Conservation (phyloP, 2,113 vertebrate species). For the Caranx melampygus region DNA sequence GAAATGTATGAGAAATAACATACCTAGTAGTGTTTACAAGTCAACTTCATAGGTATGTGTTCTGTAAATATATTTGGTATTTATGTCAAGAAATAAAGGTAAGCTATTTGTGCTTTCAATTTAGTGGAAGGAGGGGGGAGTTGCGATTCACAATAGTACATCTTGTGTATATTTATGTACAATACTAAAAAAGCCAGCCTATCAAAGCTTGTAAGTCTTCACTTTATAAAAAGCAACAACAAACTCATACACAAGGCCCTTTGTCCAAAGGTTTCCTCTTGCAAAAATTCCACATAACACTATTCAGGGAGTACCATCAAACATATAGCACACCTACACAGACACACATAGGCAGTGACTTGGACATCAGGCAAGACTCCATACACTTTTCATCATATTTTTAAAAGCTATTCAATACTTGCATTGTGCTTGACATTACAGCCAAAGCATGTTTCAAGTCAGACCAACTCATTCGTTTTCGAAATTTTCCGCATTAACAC, state of each 20-base stretch:
- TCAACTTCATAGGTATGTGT: constrained; percentile 63
- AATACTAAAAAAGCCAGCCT: constrained; percentile 73
- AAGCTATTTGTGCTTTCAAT: constrained; percentile 79
- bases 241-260: constrained; percentile 72
- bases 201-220: constrained; percentile 72
- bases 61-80: constrained; percentile 79
- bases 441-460: constrained; percentile 52
- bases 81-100: constrained; percentile 65
- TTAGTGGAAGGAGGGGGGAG: constrained; percentile 45
- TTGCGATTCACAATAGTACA: constrained; percentile 72
- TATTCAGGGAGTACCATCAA: constrained; percentile 76
- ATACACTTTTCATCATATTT: constrained; percentile 38
- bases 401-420: constrained; percentile 48
- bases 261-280: constrained; percentile 77
- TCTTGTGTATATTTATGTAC: constrained; percentile 77
- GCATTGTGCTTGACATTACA: constrained; percentile 18
- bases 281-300: constrained; percentile 74
- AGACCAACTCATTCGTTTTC: constrained; percentile 17
- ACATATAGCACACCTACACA: constrained; percentile 72
- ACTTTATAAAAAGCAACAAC: constrained; percentile 76
- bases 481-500: constrained; percentile 1
- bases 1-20: constrained; percentile 61
- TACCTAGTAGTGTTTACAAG: constrained; percentile 68
- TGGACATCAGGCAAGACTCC: constrained; percentile 62
- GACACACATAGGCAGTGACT: constrained; percentile 73